phyloP scores from a whole-genome alignment of 2,888 invertebrate genomes.

The Cloeon dipterum region DNA sequence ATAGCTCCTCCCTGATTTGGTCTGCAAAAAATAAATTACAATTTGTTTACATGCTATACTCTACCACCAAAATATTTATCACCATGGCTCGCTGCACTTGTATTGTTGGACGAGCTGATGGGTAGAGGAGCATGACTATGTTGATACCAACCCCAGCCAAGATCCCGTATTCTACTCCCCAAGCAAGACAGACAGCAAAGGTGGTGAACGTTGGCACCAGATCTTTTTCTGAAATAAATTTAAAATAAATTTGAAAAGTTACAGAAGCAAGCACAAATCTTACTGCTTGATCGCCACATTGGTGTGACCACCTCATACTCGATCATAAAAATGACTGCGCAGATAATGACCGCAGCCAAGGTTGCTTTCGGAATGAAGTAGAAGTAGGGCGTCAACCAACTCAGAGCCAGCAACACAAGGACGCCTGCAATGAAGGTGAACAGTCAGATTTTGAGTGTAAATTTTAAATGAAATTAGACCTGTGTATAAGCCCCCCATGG shows the following conservation, averaged over 20 bases:
- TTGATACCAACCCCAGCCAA: conserved; percentile 59
- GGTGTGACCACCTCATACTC: conserved; percentile 73
- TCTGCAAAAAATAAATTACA: conserved; percentile 23
- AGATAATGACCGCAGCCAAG: conserved; percentile 78
- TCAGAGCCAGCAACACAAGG: conserved; percentile 61
- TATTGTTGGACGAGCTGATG: conserved; percentile 56
- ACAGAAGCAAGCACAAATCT: conserved; percentile 12
- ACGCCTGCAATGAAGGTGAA: conserved; percentile 27
- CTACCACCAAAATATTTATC: no score
- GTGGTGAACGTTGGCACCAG: conserved; percentile 60
- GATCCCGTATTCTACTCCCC: conserved; percentile 75
- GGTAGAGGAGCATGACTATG: conserved; percentile 51
- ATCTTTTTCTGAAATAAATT: conserved; percentile 26
- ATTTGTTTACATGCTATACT: conserved; percentile 1
- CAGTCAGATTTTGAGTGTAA: not conserved
- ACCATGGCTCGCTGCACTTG: conserved; percentile 47
- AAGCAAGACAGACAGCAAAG: conserved; percentile 52
- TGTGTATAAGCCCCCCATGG: conserved; percentile 65
- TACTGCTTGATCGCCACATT: conserved; percentile 61
- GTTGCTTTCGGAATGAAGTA: conserved; percentile 75
- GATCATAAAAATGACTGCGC: conserved; percentile 88
- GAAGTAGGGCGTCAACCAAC: conserved; percentile 70
- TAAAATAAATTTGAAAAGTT: not conserved
- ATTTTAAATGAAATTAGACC: no score
- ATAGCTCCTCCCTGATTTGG: conserved; percentile 40